Conservation (phyloP, 2,113 vertebrate genomes). For the Pterocles gutturalis region DNA sequence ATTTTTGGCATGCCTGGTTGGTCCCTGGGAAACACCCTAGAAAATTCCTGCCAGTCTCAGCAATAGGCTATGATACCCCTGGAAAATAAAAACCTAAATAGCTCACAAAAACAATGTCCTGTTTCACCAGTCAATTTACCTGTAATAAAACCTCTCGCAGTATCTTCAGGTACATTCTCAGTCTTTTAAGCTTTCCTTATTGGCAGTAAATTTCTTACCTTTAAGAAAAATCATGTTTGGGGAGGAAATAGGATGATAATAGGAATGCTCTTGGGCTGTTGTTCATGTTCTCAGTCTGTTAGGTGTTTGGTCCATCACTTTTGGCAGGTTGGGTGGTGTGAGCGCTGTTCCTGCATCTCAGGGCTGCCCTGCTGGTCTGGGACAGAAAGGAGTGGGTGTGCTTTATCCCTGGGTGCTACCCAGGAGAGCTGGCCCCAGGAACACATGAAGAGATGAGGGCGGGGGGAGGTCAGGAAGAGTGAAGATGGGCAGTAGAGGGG, state of each 20-base stretch:
- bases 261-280: neutral
- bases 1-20: neutral
- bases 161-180: neutral
- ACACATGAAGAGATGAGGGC: neutral
- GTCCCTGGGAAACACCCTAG: neutral
- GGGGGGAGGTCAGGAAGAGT: neutral
- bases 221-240: neutral
- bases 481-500: neutral
- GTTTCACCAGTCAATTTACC: neutral
- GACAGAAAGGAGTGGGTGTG: neutral
- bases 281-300: neutral
- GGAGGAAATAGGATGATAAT: neutral
- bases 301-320: rapidly evolving
- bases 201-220: neutral
- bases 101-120: neutral
- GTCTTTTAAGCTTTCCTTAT: neutral
- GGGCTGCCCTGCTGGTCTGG: neutral
- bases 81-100: neutral
- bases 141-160: neutral
- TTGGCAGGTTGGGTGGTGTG: neutral
- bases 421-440: neutral
- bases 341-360: neutral
- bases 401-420: neutral
- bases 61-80: neutral
- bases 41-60: neutral